These are phyloP conservation scores for Drosophila burlai DNA, from an alignment of 1,140 invertebrate species.

Conservation along the genomic window DNA sequence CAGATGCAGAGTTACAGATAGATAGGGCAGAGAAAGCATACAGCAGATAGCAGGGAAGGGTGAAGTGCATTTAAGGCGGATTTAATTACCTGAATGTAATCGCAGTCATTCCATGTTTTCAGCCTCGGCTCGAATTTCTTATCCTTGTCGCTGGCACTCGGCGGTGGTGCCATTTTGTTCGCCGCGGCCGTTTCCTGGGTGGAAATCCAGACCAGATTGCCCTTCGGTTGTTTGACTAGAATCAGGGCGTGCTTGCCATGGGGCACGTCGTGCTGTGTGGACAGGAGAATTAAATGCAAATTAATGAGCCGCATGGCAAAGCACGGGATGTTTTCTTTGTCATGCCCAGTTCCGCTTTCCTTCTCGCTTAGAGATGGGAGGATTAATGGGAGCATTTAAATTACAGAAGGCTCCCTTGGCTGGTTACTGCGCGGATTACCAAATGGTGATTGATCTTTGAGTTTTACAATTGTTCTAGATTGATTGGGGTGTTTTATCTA, in stretches of 20 bases:
- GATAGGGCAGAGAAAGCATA: slow-evolving; percentile 24
- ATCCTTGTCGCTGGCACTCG: slow-evolving; percentile 82
- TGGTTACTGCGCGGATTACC: slow-evolving; percentile 1
- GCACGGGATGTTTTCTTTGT: slow-evolving; percentile 40
- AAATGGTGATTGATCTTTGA: slow-evolving; percentile 39
- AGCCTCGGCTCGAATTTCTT: slow-evolving; percentile 86
- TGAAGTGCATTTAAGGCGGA: slow-evolving; percentile 69
- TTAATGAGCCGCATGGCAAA: slow-evolving; percentile 65
- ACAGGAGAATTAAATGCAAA: slow-evolving; percentile 75
- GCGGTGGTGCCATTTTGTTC: slow-evolving; percentile 68
- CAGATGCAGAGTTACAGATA: slow-evolving; percentile 8
- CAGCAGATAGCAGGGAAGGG: slow-evolving; percentile 12
- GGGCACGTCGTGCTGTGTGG: slow-evolving; percentile 90
- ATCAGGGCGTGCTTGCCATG: slow-evolving; percentile 94
- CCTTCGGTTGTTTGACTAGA: slow-evolving; percentile 92
- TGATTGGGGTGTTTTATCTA: slow-evolving; percentile 6
- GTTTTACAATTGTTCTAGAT: slow-evolving; percentile 17
- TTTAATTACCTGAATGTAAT: slow-evolving; percentile 90
- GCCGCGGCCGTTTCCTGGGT: slow-evolving; percentile 87
- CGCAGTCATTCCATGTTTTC: slow-evolving; percentile 92
- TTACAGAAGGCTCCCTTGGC: slow-evolving; percentile 9
- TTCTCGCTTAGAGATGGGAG: background rate
- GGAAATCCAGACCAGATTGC: slow-evolving; percentile 92
- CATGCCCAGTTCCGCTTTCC: slow-evolving; percentile 8
- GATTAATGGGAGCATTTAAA: slow-evolving; percentile 51